Percentiles rank a stretch among this genome's conserved stretches.
These are phyloP conservation scores for Scaptomyza flava DNA, from an alignment of 2,888 invertebrate genomes.

Conservation along the genomic window DNA sequence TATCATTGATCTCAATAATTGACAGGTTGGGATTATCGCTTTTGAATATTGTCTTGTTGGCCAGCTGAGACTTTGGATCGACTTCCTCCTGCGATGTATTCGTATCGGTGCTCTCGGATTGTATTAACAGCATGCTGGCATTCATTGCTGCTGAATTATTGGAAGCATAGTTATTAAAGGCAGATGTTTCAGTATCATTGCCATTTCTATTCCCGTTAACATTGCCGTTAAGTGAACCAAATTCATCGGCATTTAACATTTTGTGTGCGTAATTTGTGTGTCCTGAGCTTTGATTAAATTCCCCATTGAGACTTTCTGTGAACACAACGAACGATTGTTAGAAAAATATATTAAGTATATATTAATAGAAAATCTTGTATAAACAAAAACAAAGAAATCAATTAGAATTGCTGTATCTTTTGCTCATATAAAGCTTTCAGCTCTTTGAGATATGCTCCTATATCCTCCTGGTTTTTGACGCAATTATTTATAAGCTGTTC, in stretches of 20 bases:
- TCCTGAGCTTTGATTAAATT: slow-evolving; percentile 44
- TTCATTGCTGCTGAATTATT: slow-evolving; percentile 50
- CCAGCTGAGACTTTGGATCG: slow-evolving; percentile 83
- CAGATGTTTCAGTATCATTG: slow-evolving; percentile 42
- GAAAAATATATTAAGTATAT: slow-evolving; percentile 14
- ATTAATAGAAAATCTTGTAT: neutral
- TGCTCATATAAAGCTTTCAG: slow-evolving; percentile 38
- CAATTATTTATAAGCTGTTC: slow-evolving; percentile 16
- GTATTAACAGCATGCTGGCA: slow-evolving; percentile 76
- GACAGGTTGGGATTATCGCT: slow-evolving; percentile 84
- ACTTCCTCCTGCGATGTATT: slow-evolving; percentile 83
- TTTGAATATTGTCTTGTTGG: slow-evolving; percentile 84
- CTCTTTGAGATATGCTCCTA: slow-evolving; percentile 37
- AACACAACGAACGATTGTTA: slow-evolving; percentile 1
- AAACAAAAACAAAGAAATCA: slow-evolving; percentile 9
- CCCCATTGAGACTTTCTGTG: slow-evolving; percentile 72
- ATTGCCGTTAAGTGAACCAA: slow-evolving; percentile 61
- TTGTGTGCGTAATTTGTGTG: slow-evolving; percentile 38
- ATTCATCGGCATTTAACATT: slow-evolving; percentile 28
- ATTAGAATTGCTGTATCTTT: slow-evolving; percentile 17
- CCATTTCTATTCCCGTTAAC: slow-evolving; percentile 44
- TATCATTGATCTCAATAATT: slow-evolving; percentile 84
- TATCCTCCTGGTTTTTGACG: neutral
- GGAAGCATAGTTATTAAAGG: slow-evolving; percentile 17
- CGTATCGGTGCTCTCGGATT: slow-evolving; percentile 82